phyloP scores from a whole-genome alignment of 1,140 invertebrate species.

The Aphaenogaster floridana region DNA sequence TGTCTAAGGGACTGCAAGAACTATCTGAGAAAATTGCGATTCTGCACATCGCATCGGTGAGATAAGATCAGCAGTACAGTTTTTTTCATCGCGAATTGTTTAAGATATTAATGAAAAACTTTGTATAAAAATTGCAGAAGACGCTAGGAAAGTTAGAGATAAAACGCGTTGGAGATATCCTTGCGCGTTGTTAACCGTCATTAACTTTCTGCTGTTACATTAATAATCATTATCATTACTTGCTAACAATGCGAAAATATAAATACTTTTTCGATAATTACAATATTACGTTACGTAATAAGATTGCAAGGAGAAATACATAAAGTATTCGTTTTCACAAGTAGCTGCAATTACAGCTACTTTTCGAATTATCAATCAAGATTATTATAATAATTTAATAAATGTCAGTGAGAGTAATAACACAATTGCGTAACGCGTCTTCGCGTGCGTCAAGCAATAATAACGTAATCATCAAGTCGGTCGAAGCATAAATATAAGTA shows the following conservation, averaged over 20 bases:
- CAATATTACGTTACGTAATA: neutral
- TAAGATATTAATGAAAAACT: neutral
- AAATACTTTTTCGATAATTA: neutral
- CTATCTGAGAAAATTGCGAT: constrained; percentile 15
- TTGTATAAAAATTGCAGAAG: neutral
- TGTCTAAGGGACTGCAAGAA: neutral
- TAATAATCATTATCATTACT: neutral
- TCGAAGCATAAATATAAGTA: neutral
- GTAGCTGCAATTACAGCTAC: neutral
- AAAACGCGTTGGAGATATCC: too few relatives aligned
- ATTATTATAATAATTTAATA: constrained; percentile 37
- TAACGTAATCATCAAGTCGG: constrained; percentile 24
- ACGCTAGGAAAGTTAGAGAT: neutral
- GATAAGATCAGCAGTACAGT: neutral
- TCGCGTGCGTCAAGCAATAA: neutral
- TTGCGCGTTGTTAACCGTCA: neutral
- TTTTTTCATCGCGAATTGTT: neutral
- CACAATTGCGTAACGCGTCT: constrained; percentile 14
- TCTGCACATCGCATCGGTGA: neutral
- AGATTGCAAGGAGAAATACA: neutral
- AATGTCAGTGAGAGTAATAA: constrained; percentile 25
- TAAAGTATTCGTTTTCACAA: neutral
- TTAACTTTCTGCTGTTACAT: neutral
- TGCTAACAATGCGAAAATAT: neutral
- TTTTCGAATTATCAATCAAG: constrained; percentile 3